Evolutionary conservation across 37 sponge, comb jelly and placozoan species (phyloP).

Genomic region (Aplysina aerophoba): DNA sequence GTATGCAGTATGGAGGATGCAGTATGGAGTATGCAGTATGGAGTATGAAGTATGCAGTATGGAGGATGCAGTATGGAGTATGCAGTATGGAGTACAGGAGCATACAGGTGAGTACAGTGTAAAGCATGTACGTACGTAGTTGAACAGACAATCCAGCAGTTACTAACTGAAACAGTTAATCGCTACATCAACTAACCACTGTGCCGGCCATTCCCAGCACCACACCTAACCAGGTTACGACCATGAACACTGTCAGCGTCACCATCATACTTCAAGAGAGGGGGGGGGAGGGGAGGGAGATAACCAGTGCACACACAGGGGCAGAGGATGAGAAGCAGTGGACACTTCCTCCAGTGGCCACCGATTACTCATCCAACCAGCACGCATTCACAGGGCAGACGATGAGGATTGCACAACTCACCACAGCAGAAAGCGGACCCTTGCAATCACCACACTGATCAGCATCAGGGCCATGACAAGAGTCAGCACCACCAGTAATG

Average conservation of each 20-base stretch:
- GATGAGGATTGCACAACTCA: neutral
- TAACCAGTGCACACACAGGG: neutral
- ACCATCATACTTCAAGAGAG: neutral
- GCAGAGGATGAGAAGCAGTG: slow-evolving; percentile 1
- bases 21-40: too few relatives aligned
- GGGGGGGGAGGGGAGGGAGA: neutral
- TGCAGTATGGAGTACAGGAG: neutral
- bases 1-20: too few relatives aligned
- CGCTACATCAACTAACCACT: neutral
- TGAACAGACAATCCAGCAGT: neutral
- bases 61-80: too few relatives aligned
- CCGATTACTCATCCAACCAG: too few relatives aligned
- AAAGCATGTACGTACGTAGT: slow-evolving; percentile 11
- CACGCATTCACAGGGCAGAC: too few relatives aligned
- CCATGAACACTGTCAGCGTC: neutral
- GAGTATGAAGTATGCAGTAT: too few relatives aligned
- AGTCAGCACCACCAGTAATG: neutral
- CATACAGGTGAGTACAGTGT: neutral
- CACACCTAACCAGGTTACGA: slow-evolving; percentile 1
- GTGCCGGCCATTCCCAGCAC: slow-evolving; percentile 26
- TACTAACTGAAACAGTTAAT: too few relatives aligned
- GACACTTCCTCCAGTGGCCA: too few relatives aligned
- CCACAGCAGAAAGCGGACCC: neutral
- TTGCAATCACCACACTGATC: neutral
- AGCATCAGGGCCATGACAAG: neutral